Percentiles rank a stretch among this genome's conserved stretches.
These are phyloP conservation scores for Agrilus mali DNA, from an alignment of 2,888 invertebrate species.

Conservation along the genomic window DNA sequence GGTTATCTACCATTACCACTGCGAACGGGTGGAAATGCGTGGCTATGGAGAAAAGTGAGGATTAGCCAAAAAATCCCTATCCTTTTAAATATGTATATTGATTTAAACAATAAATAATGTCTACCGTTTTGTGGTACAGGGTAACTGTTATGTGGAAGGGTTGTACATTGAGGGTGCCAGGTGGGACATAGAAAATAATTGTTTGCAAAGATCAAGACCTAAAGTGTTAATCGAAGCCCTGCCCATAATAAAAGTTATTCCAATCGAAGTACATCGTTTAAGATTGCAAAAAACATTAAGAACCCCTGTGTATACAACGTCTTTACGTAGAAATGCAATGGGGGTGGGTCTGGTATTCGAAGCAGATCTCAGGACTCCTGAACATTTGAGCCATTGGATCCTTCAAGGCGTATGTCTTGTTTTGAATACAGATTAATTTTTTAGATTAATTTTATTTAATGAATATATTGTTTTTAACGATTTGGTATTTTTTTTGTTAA, in stretches of 20 bases:
- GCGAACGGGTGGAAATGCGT: no score
- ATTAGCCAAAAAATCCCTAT: no score
- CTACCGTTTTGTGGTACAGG: constrained; percentile 37
- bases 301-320: constrained; percentile 86
- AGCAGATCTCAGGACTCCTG: constrained; percentile 69
- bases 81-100: no score
- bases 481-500: no score
- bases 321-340: constrained; percentile 77
- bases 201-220: constrained; percentile 62
- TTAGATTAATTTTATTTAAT: not conserved
- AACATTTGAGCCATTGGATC: constrained; percentile 81
- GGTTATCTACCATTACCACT: no score
- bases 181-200: constrained; percentile 62
- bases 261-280: constrained; percentile 70
- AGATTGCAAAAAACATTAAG: constrained; percentile 78
- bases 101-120: not conserved
- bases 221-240: constrained; percentile 76
- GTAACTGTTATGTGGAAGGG: constrained; percentile 61
- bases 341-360: constrained; percentile 85
- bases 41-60: no score
- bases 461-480: no score
- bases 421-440: constrained; percentile 62
- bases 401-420: constrained; percentile 81
- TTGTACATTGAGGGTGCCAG: constrained; percentile 79
- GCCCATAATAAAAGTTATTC: constrained; percentile 75